Conservation (phyloP, 2,888 invertebrate genomes). For the Portevinia maculata region DNA sequence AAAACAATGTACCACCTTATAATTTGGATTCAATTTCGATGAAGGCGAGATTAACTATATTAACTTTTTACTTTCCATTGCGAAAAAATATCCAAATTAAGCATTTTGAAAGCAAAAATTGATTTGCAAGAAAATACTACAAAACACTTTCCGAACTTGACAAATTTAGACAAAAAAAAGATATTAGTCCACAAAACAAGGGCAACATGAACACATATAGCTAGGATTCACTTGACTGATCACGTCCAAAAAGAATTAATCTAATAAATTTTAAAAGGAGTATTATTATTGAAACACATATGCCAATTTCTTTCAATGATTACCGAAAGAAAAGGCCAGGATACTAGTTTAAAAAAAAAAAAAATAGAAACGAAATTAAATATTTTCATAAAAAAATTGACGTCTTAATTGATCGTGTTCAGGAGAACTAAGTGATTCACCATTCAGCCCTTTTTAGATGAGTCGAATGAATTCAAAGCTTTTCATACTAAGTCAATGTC, state of each 20-base stretch:
- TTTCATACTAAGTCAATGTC: not conserved
- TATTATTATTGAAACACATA: constrained; percentile 12
- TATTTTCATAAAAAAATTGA: constrained; percentile 57
- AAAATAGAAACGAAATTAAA: constrained; percentile 53
- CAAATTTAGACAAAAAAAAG: constrained; percentile 45
- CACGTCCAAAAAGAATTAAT: constrained; percentile 34
- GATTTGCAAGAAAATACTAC: constrained; percentile 38
- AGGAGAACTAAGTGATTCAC: constrained; percentile 37
- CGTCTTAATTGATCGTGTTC: constrained; percentile 54
- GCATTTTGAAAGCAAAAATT: constrained; percentile 31
- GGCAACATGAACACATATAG: constrained; percentile 57
- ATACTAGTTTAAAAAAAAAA: constrained; percentile 40
- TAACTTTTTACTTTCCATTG: constrained; percentile 31
- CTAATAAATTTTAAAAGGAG: constrained; percentile 1
- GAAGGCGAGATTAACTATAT: constrained; percentile 33
- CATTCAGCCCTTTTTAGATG: not conserved
- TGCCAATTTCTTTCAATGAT: constrained; percentile 19
- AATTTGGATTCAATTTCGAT: constrained; percentile 30
- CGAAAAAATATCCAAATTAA: constrained; percentile 36
- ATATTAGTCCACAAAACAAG: constrained; percentile 59
- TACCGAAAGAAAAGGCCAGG: constrained; percentile 27
- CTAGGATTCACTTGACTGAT: constrained; percentile 56
- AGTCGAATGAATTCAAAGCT: not conserved
- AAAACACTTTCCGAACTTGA: constrained; percentile 45
- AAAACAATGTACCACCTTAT: constrained; percentile 50